Percentiles rank a stretch among this genome's conserved stretches.
These are phyloP conservation scores for Xyliphius kryptos DNA, from an alignment of 2,113 vertebrate species.

Conservation along the genomic window DNA sequence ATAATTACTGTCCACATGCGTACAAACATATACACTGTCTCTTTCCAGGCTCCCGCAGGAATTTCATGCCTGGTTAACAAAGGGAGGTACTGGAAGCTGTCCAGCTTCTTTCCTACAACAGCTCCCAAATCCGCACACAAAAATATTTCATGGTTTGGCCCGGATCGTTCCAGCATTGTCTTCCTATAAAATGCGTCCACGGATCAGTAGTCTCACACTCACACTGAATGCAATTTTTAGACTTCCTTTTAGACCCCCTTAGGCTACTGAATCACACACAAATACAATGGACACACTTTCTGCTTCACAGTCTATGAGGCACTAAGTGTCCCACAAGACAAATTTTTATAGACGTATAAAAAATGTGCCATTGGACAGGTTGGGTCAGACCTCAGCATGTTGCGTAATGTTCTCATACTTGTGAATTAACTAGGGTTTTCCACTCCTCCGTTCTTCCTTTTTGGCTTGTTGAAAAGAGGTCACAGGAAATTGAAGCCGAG, in stretches of 20 bases:
- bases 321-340: too few species aligned
- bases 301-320: too few species aligned
- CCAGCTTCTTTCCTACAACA: slow-evolving; percentile 67
- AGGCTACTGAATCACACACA: too few species aligned
- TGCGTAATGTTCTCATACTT: too few species aligned
- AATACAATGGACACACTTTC: too few species aligned
- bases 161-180: slow-evolving; percentile 71
- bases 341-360: too few species aligned
- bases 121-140: slow-evolving; percentile 42
- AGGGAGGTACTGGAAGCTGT: slow-evolving; percentile 68
- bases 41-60: slow-evolving; percentile 75
- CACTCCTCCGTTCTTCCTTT: too few species aligned
- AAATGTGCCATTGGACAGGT: too few species aligned
- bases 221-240: neutral
- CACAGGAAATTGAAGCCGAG: slow-evolving; percentile 53
- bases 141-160: slow-evolving; percentile 72
- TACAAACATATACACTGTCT: slow-evolving; percentile 66
- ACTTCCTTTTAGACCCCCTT: too few species aligned
- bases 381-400: too few species aligned
- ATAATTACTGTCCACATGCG: too few species aligned
- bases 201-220: slow-evolving; percentile 41
- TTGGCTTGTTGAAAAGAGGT: slow-evolving; percentile 46
- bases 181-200: slow-evolving; percentile 55
- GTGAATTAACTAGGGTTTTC: too few species aligned
- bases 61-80: slow-evolving; percentile 79